Percentiles rank a stretch among this genome's conserved stretches.
Conservation (phyloP, 1,140 invertebrate species). For the Drosophila neocordata region DNA sequence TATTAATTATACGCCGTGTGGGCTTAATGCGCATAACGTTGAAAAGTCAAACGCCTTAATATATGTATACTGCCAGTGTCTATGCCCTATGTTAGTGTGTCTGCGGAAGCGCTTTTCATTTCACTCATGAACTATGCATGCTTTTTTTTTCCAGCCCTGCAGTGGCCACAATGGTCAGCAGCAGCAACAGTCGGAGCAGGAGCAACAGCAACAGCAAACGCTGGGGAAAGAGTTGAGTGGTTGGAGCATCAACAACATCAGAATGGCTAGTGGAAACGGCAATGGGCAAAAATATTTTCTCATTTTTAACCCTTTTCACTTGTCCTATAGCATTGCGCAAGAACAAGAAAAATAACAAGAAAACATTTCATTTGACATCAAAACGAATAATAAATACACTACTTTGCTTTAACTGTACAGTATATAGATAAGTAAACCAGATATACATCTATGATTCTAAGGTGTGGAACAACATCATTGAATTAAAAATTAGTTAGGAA, state of each 20-base stretch:
- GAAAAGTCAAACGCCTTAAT: constrained; percentile 67
- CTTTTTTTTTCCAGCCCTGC: constrained; percentile 56
- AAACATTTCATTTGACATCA: not conserved
- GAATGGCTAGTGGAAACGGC: constrained; percentile 16
- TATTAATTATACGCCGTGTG: constrained; percentile 80
- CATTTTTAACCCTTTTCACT: constrained; percentile 59
- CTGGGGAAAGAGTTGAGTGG: not conserved
- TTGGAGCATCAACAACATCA: not conserved
- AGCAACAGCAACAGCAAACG: constrained; percentile 31
- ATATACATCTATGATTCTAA: too few relatives aligned
- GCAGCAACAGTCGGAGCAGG: constrained; percentile 34
- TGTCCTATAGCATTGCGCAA: constrained; percentile 44
- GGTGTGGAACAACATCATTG: too few relatives aligned
- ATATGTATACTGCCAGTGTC: constrained; percentile 39
- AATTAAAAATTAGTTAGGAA: too few relatives aligned
- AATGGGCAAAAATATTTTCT: constrained; percentile 25
- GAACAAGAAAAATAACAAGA: constrained; percentile 34
- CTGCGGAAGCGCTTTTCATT: constrained; percentile 65
- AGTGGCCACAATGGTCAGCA: constrained; percentile 71
- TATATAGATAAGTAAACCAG: too few relatives aligned
- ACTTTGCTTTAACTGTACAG: too few relatives aligned
- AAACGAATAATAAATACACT: constrained; percentile 15
- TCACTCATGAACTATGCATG: constrained; percentile 78
- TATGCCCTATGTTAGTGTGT: constrained; percentile 26
- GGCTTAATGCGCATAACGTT: constrained; percentile 57